A percentile compares a stretch with the other conserved stretches of the same genome.
phyloP scores from a whole-genome alignment of 2,113 vertebrate species.

The Trogon melanurus region DNA sequence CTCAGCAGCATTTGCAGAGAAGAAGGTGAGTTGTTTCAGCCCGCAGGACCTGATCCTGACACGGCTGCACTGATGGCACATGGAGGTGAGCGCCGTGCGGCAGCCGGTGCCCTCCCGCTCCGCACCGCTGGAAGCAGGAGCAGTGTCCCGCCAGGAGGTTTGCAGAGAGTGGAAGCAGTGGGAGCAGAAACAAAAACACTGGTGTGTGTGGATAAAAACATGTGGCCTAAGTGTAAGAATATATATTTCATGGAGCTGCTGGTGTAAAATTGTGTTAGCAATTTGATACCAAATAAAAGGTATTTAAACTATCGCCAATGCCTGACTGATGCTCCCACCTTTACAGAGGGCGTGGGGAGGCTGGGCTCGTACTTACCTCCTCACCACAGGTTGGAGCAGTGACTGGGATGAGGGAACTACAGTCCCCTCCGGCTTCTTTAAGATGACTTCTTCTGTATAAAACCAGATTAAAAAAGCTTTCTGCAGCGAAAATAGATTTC shows the following conservation, averaged over 20 bases:
- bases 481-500: constrained; percentile 33
- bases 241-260: not conserved
- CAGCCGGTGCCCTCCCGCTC: not conserved
- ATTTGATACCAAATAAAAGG: not conserved
- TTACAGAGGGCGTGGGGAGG: not conserved
- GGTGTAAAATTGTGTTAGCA: not conserved
- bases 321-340: not conserved
- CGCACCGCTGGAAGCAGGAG: not conserved
- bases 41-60: not conserved
- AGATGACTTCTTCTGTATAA: not conserved
- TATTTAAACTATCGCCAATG: not conserved
- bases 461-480: constrained; percentile 18
- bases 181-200: not conserved
- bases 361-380: not conserved
- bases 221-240: not conserved
- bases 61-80: not conserved
- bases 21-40: not conserved
- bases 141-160: not conserved
- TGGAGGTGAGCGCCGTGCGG: not conserved
- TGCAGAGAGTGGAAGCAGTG: not conserved
- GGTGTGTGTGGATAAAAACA: not conserved
- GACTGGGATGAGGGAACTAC: not conserved
- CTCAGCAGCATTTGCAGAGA: not conserved
- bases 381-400: not conserved
- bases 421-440: not conserved